Evolutionary conservation across 2,888 invertebrate genomes (phyloP), one percentile per base, ranked within the genome.

Genomic region (Nesidiocoris tenuis): DNA sequence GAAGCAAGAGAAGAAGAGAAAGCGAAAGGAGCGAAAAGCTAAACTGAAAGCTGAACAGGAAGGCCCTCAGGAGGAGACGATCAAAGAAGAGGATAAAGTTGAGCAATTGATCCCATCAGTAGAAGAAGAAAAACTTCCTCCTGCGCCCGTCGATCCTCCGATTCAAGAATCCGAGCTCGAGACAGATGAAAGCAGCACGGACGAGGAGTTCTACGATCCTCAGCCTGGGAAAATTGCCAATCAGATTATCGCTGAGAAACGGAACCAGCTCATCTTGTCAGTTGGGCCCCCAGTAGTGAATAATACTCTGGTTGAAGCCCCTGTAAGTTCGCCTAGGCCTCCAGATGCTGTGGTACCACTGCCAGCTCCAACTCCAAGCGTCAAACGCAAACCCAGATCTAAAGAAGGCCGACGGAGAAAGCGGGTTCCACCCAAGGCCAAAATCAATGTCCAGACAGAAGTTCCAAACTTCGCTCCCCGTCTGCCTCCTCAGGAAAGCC

Each of bases 161-260:
- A 89, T 93, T 78, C 87, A 88, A 54, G 95, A 95, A 84, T 91
- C 93, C 0, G 94, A 95, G 84, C 86, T 94, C 68, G 93, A 94
- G 80, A 94, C 94, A 0, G 90, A 91, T 17, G 91, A 94, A 83
- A 91, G 92, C 66, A 92, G 92, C 79, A 93, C 93, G 0, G 94
- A 94, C 83, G 94, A 94, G 84, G 94, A 94, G 80, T 94, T 94
- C 83, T 94, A 94, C 82, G 94, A 94, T 82, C 88, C 92, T 81
- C 88, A 93, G 83, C 94, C 94, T 0, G 92, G 93, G 81, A 87
- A 87, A 81, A 83, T 91, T 77, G 92, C 91, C 0, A 90, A 87
- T 79, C 91, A 92, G 82, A 80, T 92, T 72, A 83, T 92, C 65
- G 90, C 89, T 12, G 91, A 93, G 81, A 93, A 93, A 82, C 75